phyloP scores from a whole-genome alignment of 1,140 invertebrate genomes.

The Mamestra configurata region DNA sequence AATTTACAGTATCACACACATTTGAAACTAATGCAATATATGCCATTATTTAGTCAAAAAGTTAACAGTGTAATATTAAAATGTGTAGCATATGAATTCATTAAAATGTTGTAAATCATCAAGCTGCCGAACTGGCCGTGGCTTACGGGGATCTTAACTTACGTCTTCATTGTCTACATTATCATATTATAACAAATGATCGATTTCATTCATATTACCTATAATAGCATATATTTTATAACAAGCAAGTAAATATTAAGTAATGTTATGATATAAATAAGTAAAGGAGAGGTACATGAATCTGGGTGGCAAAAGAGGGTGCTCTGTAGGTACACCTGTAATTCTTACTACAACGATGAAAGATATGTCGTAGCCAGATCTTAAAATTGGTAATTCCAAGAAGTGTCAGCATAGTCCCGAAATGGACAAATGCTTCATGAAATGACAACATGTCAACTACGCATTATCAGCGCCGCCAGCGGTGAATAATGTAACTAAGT shows the following conservation, averaged over 20 bases:
- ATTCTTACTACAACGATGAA: not conserved
- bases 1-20: slow-evolving; percentile 53
- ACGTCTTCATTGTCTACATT: slow-evolving; percentile 18
- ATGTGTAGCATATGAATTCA: slow-evolving; percentile 46
- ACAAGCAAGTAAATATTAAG: slow-evolving; percentile 31
- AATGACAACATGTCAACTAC: too few relatives aligned
- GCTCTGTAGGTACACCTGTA: not conserved
- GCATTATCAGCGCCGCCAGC: too few relatives aligned
- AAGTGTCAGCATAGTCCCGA: too few relatives aligned
- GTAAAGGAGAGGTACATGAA: not conserved
- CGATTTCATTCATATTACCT: slow-evolving; percentile 11
- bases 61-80: slow-evolving; percentile 50
- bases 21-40: slow-evolving; percentile 47
- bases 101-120: slow-evolving; percentile 39
- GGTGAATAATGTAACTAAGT: too few relatives aligned
- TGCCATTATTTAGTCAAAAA: slow-evolving; percentile 38
- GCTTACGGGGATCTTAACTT: slow-evolving; percentile 40
- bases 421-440: too few relatives aligned
- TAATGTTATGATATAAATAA: slow-evolving; percentile 6
- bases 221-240: slow-evolving; percentile 31
- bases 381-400: too few relatives aligned
- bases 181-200: slow-evolving; percentile 27
- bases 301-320: not conserved
- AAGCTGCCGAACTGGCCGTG: slow-evolving; percentile 29
- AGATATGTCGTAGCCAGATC: too few relatives aligned